Base-by-base conservation (phyloP, 1,140 invertebrate species). In the Planococcus citri region DNA sequence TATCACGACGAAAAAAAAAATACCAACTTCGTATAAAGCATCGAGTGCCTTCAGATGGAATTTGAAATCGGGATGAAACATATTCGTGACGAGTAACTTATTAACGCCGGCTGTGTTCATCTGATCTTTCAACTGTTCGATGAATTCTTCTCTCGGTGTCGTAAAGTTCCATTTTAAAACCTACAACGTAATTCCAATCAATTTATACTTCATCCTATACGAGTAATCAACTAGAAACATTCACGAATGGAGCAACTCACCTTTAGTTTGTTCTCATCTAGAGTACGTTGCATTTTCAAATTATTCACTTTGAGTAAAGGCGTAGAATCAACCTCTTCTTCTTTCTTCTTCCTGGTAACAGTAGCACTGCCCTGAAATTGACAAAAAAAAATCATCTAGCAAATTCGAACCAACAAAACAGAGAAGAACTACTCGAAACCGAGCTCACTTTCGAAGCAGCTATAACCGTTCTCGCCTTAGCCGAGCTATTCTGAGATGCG, bases 11-110 rank as follows among this genome's bases (percentile, higher is more conserved):
- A 37, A 37, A 37, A 37, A 33, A 6, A 33, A 33, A 33, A 21
- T 68, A 69, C 71, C 70, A 78, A 86, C 85, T 76, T 95, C 92
- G 69, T 83, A 87, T 22, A 99, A 80, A 1, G 87, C 82, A 78
- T 98, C 94, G 73, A 98, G 92, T 8, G 94, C 95, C 83, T 96
- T 97, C 27, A 97, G 85, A 78, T 98, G 96, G 78, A 88, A 92
- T 76, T 94, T 95, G 78, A 99, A 98, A 79, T 99, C 95, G 73
- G 85, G 83, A 79, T 97, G 92, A 78, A 97, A 97, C 87, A 98
- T 92, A 74, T 95, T 92, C 0, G 87, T 82, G 73, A 95, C 86
- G 1, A 97, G 80, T 70, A 84, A 86, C 76, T 89, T 91, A 77
- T 94, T 95, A 25, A 97, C 85, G 74, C 89, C 88, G 0, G 92